Evolutionary conservation across 2,888 invertebrate species (phyloP).

Genomic region (Junonia oenone): DNA sequence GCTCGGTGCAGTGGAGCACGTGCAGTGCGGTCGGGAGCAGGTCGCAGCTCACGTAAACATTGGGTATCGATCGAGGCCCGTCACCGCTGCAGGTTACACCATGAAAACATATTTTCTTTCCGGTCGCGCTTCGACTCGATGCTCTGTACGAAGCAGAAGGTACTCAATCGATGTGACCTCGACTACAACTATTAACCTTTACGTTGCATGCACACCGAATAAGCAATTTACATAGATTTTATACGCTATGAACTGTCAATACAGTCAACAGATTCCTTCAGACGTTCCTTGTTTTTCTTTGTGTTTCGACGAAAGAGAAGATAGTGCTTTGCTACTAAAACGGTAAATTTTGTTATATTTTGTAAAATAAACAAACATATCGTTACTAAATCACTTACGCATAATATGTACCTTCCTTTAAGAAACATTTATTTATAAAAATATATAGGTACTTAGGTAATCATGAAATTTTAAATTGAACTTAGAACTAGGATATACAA

Average conservation of each 20-base stretch:
- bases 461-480: too few species aligned
- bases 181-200: not conserved
- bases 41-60: slow-evolving; percentile 21
- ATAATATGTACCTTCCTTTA: too few species aligned
- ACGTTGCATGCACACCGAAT: not conserved
- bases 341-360: too few species aligned
- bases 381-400: too few species aligned
- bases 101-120: slow-evolving; percentile 24
- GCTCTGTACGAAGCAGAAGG: slow-evolving; percentile 8
- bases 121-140: slow-evolving; percentile 18
- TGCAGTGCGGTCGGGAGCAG: not conserved
- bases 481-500: too few species aligned
- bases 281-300: not conserved
- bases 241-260: not conserved
- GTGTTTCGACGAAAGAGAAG: too few species aligned
- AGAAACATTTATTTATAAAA: too few species aligned
- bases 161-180: slow-evolving; percentile 23
- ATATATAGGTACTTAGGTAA: too few species aligned
- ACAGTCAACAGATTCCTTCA: not conserved
- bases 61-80: slow-evolving; percentile 27
- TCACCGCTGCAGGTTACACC: slow-evolving; percentile 23
- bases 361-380: too few species aligned
- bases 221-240: not conserved
- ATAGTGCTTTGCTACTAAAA: too few species aligned
- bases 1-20: not conserved